A percentile compares a stretch with the other conserved stretches of the same genome.
Conservation (phyloP, 2,888 invertebrate species). For the Halocaridina rubra region DNA sequence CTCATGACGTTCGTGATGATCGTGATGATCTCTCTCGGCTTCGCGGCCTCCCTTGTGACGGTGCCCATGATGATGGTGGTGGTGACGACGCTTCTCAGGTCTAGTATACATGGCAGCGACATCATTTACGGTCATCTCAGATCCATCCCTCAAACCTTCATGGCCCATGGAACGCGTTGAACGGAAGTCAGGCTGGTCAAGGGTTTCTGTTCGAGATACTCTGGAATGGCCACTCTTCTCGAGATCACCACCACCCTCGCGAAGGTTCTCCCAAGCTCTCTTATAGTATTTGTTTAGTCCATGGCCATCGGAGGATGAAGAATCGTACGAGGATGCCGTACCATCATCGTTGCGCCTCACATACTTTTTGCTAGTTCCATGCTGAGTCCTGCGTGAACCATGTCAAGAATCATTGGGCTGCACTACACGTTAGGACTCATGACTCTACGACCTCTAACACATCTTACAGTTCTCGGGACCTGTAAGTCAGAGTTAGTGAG, state of each 20-base stretch:
- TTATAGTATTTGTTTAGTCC: slow-evolving; percentile 89
- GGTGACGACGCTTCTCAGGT: slow-evolving; percentile 77
- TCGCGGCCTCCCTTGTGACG: slow-evolving; percentile 67
- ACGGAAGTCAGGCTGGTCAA: slow-evolving; percentile 63
- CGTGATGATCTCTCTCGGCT: background rate
- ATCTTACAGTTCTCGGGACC: slow-evolving; percentile 58
- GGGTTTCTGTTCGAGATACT: slow-evolving; percentile 64
- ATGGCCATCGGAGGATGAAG: slow-evolving; percentile 85
- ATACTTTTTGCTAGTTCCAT: slow-evolving; percentile 82
- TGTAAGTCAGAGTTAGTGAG: slow-evolving; percentile 62
- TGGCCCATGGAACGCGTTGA: slow-evolving; percentile 66
- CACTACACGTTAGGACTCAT: slow-evolving; percentile 38
- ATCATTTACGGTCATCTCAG: slow-evolving; percentile 68
- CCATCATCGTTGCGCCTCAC: slow-evolving; percentile 91
- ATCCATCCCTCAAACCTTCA: slow-evolving; percentile 68
- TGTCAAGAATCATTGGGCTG: slow-evolving; percentile 5
- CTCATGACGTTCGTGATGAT: slow-evolving; percentile 77
- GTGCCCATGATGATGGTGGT: slow-evolving; percentile 81
- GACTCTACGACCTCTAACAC: slow-evolving; percentile 42
- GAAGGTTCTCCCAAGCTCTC: slow-evolving; percentile 93
- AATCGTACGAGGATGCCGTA: slow-evolving; percentile 85
- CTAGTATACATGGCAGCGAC: slow-evolving; percentile 66
- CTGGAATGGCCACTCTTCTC: slow-evolving; percentile 65
- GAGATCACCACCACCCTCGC: slow-evolving; percentile 76
- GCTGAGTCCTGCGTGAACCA: slow-evolving; percentile 74